phyloP scores from a whole-genome alignment of 2,797 vertebrate genomes.

The Tokudaia tokunoshimensis region DNA sequence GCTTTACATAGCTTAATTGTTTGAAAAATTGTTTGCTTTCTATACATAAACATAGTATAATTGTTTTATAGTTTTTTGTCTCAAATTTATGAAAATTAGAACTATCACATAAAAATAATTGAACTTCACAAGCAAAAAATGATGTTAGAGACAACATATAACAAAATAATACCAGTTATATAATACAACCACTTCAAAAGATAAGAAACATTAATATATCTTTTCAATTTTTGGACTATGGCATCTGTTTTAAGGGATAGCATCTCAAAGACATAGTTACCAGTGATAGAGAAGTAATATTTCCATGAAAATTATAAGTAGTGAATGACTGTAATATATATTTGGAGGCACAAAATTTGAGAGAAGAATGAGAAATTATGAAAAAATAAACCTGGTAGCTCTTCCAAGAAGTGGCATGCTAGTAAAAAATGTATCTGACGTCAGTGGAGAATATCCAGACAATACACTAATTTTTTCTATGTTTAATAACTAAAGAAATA shows the following conservation, averaged over 20 bases:
- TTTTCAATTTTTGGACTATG: neutral
- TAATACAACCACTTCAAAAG: neutral
- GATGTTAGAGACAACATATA: constrained; percentile 5
- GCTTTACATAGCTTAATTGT: neutral
- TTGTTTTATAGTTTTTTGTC: neutral
- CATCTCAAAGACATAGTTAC: neutral
- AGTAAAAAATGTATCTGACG: neutral
- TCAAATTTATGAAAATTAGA: neutral
- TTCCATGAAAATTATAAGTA: neutral
- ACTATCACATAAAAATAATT: constrained; percentile 8
- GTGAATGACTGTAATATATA: neutral
- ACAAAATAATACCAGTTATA: neutral
- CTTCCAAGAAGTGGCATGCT: neutral
- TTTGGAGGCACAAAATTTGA: neutral
- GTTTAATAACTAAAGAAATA: neutral
- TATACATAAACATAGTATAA: neutral
- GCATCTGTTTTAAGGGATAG: neutral
- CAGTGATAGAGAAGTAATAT: neutral
- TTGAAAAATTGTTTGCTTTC: constrained; percentile 29
- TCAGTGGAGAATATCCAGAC: neutral
- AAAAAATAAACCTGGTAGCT: neutral
- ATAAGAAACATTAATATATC: neutral
- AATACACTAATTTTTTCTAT: neutral
- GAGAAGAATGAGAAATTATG: neutral
- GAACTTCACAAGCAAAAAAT: neutral